These are phyloP conservation scores for Gymnothorax reevesii DNA, from an alignment of 2,797 vertebrate genomes.

Conservation along the genomic window DNA sequence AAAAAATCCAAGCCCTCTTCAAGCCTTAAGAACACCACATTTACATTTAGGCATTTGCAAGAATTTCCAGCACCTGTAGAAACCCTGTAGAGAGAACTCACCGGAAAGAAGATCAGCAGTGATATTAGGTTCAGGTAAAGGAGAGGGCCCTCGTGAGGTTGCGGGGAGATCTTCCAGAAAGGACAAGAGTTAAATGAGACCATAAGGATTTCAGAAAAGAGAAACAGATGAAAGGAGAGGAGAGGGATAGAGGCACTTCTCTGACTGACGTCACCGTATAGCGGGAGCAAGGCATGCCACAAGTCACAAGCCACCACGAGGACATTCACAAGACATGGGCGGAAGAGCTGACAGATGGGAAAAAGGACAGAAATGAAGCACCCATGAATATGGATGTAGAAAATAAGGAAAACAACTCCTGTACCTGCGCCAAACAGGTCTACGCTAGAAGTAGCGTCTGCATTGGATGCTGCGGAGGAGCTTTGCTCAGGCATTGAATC, in stretches of 20 bases:
- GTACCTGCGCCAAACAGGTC: constrained; percentile 99
- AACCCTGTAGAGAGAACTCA: constrained; percentile 73
- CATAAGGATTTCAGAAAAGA: constrained; percentile 37
- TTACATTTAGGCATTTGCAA: no score
- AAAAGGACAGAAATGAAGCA: constrained; percentile 58
- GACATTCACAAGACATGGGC: constrained; percentile 69
- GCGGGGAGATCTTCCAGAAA: constrained; percentile 88
- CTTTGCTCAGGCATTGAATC: constrained; percentile 91
- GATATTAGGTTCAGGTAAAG: constrained; percentile 87
- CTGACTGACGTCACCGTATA: constrained; percentile 19
- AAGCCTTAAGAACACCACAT: no score
- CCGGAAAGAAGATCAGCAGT: constrained; percentile 89
- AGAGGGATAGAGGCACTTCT: constrained; percentile 4
- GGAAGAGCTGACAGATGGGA: constrained; percentile 57
- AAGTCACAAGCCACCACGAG: constrained; percentile 67
- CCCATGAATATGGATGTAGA: constrained; percentile 52
- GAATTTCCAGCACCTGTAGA: no score
- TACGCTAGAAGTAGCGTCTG: constrained; percentile 95
- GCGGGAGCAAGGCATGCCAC: constrained; percentile 43
- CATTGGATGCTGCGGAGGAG: constrained; percentile 88
- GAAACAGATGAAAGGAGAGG: constrained; percentile 32
- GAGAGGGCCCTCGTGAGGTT: constrained; percentile 88
- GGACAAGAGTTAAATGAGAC: constrained; percentile 74
- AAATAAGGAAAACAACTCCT: constrained; percentile 67
- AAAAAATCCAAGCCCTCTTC: no score